Evolutionary conservation across 2,888 invertebrate species (phyloP), one percentile per base, ranked within the genome.

Genomic region (Palloptera scutellata): DNA sequence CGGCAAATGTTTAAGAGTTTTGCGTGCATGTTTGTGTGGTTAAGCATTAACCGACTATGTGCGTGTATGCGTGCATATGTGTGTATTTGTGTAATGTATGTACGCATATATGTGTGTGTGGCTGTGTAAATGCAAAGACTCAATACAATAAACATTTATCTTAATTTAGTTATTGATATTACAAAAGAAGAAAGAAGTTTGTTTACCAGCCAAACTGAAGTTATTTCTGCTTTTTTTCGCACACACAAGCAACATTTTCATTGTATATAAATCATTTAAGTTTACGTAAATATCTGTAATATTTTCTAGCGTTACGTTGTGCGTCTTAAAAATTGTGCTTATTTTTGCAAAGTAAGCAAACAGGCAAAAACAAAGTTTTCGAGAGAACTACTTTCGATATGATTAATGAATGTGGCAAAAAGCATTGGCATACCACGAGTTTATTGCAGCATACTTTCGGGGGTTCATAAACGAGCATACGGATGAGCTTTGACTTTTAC

Each of bases 131-230:
- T 52, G 48, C 41, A 11, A 64, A 67, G 69, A 71, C 75, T 75
- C 74, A 74, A 79, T 78, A 74, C 74, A 71, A 72, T 74, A 69
- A 73, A 63, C 79, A 78, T 80, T 80, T 76, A 76, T 80, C 80
- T 80, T 79, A 79, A 78, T 78, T 80, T 78, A 77, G 77, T 79
- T 80, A 80, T 78, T 79, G 80, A 78, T 78, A 80, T 77, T 71
- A 72, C 73, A 48, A 63, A 6, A n/a, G n/a, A n/a, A n/a, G n/a
- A 19, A 57, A 45, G 5, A 62, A 17, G 58, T 77, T 71, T 61
- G 72, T 72, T 68, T 73, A 71, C 71, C 15, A 6, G 10, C 17
- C 60, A 69, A 8, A 67, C 58, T 66, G 61, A 61, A 64, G 61
- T 3, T 63, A 53, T 62, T 61, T 20, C 54, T 53, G 59, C 53